Evolutionary conservation across 1,140 invertebrate species (phyloP), one percentile per base, ranked within the genome.

Genomic region (Agraylea sexmaculata): DNA sequence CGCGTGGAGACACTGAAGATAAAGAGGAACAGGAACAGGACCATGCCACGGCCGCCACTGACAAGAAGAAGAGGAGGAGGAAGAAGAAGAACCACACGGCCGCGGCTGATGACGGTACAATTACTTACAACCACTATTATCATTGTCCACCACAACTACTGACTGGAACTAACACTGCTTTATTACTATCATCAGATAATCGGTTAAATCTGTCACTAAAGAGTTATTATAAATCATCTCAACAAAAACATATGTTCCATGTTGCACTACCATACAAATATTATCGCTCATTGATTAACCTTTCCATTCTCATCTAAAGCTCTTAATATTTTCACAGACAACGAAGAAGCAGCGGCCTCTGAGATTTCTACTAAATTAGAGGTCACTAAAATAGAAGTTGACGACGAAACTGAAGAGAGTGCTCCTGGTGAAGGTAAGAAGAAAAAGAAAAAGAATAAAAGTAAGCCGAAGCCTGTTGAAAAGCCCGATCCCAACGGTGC

Each of bases 401-500:
- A 54, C 47, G 51, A 53, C 3, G 31, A 22, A 32, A 30, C 16
- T 40, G 49, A 55, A 45, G 45, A 51, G 7, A 34, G 29, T 30
- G 55, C 43, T 17, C n/a, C n/a, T n/a, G 72, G 70, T 34, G 68
- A 62, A 11, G 62, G 59, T 0, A 77, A 78, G 38, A 74, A 74
- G 50, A 79, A 80, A 49, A 80, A 77, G 49, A 80, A 78, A 53
- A 73, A 73, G 52, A 73, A 66, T 40, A 66, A 70, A 45, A 68
- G 55, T 40, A 70, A 70, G 46, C 45, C 50, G 37, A 49, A 49
- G 7, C 58, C 53, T 25, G 59, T 53, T 21, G 59, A 57, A 20
- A 50, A 53, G 23, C 68, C 67, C 30, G 62, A 67, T 25, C 85
- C 90, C 63, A 89, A 86, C 8, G 72, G 80, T 61, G 89, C 90